A percentile compares a stretch with the other conserved stretches of the same genome.
Evolutionary conservation across 2,797 vertebrate species (phyloP).

Genomic region (Falco cherrug): DNA sequence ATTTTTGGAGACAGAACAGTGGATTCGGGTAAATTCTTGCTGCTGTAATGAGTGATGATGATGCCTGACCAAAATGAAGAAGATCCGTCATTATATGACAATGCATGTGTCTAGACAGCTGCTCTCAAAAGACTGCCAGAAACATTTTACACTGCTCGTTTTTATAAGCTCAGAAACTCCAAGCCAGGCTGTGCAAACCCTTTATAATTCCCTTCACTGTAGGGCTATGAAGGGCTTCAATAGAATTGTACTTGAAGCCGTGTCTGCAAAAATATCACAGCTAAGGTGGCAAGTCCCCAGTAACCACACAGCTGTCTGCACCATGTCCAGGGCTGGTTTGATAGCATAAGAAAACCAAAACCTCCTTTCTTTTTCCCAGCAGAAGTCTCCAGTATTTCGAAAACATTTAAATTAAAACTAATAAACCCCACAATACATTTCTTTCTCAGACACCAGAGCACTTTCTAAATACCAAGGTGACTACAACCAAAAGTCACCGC

Average conservation of each 20-base stretch:
- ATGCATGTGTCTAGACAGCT: slow-evolving; percentile 6
- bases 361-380: background rate
- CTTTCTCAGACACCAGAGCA: background rate
- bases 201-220: background rate
- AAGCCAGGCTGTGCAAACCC: background rate
- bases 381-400: background rate
- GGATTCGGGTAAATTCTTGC: background rate
- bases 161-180: slow-evolving; percentile 7
- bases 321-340: background rate
- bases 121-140: slow-evolving; percentile 21
- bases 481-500: background rate
- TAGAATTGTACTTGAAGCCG: background rate
- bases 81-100: background rate
- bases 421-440: background rate
- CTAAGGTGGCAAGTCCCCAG: background rate
- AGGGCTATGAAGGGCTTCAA: background rate
- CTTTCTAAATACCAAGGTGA: slow-evolving; percentile 41
- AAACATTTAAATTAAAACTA: slow-evolving; percentile 4
- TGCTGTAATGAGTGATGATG: background rate
- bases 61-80: background rate
- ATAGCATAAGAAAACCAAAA: background rate
- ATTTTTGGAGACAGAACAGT: background rate
- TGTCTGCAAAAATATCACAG: background rate
- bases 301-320: background rate
- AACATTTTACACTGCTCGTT: background rate